A percentile compares a stretch with the other conserved stretches of the same genome.
Conservation (phyloP, 53 echinoderm and acorn worm genomes). For the Echinometra lucunter region DNA sequence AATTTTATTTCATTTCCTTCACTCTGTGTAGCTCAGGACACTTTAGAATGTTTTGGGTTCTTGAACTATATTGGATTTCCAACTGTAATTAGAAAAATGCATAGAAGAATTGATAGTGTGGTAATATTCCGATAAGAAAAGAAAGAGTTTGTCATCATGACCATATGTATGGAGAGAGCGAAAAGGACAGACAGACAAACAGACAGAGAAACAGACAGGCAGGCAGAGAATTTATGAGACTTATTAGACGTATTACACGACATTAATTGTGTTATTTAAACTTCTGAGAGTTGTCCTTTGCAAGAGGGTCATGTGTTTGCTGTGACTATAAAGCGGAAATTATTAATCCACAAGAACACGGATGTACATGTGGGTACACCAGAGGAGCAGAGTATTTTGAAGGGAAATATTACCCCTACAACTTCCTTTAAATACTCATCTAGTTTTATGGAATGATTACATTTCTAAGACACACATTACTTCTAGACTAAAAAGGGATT, state of each 20-base stretch:
- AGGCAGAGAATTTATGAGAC: background rate
- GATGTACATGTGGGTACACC: background rate
- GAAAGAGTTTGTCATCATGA: too few species aligned
- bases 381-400: background rate
- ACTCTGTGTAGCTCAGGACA: too few species aligned
- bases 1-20: too few species aligned
- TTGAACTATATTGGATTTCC: too few species aligned
- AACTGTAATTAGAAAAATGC: too few species aligned
- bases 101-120: too few species aligned
- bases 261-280: too few species aligned
- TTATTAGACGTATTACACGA: background rate
- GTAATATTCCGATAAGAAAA: too few species aligned
- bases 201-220: background rate
- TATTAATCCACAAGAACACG: background rate
- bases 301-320: background rate
- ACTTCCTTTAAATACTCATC: too few species aligned
- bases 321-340: slow-evolving; percentile 17
- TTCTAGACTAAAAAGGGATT: background rate
- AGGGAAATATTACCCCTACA: background rate
- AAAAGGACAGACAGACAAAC: background rate
- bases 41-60: too few species aligned
- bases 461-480: background rate
- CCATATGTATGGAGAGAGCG: background rate
- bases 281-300: too few species aligned
- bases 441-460: background rate